Evolutionary conservation across 2,888 invertebrate species (phyloP).

Genomic region (Monoplex corrugatus): DNA sequence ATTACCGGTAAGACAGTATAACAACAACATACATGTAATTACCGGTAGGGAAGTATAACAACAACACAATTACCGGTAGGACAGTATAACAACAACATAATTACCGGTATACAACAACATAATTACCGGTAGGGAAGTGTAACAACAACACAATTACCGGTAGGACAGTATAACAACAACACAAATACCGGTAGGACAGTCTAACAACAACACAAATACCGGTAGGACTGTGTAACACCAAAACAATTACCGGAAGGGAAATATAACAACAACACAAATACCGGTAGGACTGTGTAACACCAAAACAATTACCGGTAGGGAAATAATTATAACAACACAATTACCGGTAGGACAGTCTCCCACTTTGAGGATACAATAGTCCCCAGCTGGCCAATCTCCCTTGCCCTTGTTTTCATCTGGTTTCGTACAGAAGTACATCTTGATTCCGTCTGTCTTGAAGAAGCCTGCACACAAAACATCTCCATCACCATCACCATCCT

Average conservation of each 20-base stretch:
- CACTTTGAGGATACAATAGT: conserved; percentile 8
- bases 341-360: conserved; percentile 24
- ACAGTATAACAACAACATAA: too few relatives aligned
- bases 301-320: background rate
- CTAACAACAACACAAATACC: background rate
- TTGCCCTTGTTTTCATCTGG: background rate
- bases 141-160: too few relatives aligned
- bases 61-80: too few relatives aligned
- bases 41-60: too few relatives aligned
- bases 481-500: too few relatives aligned
- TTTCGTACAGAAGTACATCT: conserved; percentile 26
- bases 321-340: background rate
- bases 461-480: background rate
- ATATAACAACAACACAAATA: background rate
- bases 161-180: too few relatives aligned
- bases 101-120: background rate
- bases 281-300: background rate
- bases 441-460: background rate
- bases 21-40: too few relatives aligned
- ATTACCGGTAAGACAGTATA: too few relatives aligned
- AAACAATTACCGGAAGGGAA: background rate
- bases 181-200: too few relatives aligned
- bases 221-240: background rate
- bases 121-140: too few relatives aligned
- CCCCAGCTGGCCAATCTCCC: conserved; percentile 8